These are phyloP conservation scores for Antechinus stuartii DNA, from an alignment of 2,113 vertebrate species.

Conservation along the genomic window DNA sequence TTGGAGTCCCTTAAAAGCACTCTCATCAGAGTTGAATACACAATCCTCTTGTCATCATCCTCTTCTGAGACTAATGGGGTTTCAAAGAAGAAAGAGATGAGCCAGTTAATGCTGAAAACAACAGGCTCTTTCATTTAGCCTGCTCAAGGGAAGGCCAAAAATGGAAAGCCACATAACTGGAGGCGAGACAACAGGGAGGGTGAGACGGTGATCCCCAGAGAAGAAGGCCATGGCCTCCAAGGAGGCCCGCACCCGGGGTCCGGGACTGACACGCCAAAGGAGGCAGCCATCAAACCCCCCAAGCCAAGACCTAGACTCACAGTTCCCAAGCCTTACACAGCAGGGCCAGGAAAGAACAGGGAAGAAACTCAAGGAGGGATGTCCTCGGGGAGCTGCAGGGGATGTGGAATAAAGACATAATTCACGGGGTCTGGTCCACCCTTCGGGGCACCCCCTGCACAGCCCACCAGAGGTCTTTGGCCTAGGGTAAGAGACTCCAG, in stretches of 20 bases:
- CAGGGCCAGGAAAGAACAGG: not conserved
- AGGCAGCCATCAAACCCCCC: not conserved
- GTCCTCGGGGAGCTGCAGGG: not conserved
- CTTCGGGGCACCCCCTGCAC: not conserved
- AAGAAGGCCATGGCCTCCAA: not conserved
- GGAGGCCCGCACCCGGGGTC: not conserved
- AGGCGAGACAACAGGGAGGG: not conserved
- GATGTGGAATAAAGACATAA: not conserved
- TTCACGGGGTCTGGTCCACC: not conserved
- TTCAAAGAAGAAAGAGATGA: not conserved
- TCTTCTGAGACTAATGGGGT: not conserved
- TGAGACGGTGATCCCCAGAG: not conserved
- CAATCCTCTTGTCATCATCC: not conserved
- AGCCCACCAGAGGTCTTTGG: not conserved
- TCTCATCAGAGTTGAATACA: not conserved
- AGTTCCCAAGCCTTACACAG: not conserved
- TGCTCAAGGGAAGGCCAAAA: not conserved
- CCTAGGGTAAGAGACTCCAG: not conserved
- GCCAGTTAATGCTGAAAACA: not conserved
- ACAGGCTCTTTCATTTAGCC: not conserved
- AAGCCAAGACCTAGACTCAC: not conserved
- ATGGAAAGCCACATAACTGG: not conserved
- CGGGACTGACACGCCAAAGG: not conserved
- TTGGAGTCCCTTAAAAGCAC: not conserved
- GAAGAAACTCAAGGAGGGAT: not conserved